Conservation (phyloP, 2,888 invertebrate genomes). For the Apotomis turbidana region DNA sequence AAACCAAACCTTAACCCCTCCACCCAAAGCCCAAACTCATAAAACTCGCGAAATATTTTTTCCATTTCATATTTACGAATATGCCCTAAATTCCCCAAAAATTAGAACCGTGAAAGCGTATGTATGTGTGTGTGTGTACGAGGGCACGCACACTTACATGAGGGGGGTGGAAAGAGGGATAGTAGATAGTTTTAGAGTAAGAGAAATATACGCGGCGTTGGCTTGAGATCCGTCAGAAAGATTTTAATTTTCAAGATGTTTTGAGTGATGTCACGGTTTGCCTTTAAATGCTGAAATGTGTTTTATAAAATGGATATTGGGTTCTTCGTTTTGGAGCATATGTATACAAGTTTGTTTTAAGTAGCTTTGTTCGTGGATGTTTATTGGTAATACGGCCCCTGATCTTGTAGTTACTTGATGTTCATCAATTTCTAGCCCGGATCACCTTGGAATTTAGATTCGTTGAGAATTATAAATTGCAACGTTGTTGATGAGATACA, state of each 20-base stretch:
- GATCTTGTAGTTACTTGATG: too few species aligned
- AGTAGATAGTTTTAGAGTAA: constrained; percentile 81
- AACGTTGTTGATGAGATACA: too few species aligned
- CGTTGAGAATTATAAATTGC: too few species aligned
- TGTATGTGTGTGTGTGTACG: constrained; percentile 66
- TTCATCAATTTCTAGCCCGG: too few species aligned
- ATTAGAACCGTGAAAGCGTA: constrained; percentile 84
- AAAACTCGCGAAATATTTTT: constrained; percentile 78
- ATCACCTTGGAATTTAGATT: too few species aligned
- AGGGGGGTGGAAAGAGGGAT: constrained; percentile 56
- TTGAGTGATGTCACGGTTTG: constrained; percentile 30
- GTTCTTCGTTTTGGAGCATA: too few species aligned
- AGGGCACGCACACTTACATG: constrained; percentile 59
- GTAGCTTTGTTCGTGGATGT: too few species aligned
- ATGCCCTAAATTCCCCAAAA: constrained; percentile 85
- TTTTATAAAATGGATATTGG: too few species aligned
- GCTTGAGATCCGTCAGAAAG: constrained; percentile 58
- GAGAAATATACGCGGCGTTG: constrained; percentile 69
- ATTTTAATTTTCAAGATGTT: constrained; percentile 42
- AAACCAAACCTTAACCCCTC: constrained; percentile 56
- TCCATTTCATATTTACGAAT: constrained; percentile 85
- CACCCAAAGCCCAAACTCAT: constrained; percentile 58
- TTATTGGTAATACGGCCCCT: too few species aligned
- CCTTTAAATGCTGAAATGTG: background rate
- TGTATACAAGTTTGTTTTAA: too few species aligned